These are phyloP conservation scores for Pan troglodytes DNA, from an alignment of 2,113 vertebrate genomes.

Conservation along the genomic window NHGRI_mPanTro3-v2.1_pri NC_086015.1:113634501-113635000, in stretches of 20 bases:
- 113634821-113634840: background rate
- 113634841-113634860: background rate
- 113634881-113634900: background rate
- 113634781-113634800: background rate
- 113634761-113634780: background rate
- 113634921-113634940: background rate
- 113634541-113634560: background rate
- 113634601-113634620: background rate
- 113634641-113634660: background rate
- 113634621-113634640: background rate
- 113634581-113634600: background rate
- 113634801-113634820: background rate
- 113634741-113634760: background rate
- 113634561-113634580: background rate
- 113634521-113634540: background rate
- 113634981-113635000: no score
- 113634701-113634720: background rate
- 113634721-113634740: background rate
- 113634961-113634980: background rate
- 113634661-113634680: background rate
- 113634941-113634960: background rate
- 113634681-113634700: background rate
- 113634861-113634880: background rate
- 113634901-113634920: constrained; percentile 19
- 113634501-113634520: background rate